phyloP scores from a whole-genome alignment of 2,888 invertebrate species.

The Steromphala cineraria region DNA sequence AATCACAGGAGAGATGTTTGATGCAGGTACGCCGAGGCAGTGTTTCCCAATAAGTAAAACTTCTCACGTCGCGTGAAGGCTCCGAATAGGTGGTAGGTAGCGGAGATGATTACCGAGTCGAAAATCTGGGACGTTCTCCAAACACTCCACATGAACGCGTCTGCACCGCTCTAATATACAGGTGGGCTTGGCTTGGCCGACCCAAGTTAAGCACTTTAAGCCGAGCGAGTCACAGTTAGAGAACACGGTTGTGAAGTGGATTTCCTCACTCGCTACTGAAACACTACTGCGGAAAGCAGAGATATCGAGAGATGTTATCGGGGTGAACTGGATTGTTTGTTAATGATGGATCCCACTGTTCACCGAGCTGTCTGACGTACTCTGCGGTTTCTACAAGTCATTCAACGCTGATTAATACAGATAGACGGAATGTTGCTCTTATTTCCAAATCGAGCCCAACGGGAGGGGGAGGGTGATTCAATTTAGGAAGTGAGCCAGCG shows the following conservation, averaged over 20 bases:
- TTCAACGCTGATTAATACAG: neutral
- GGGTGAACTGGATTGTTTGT: neutral
- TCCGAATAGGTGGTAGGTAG: neutral
- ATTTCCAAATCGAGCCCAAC: neutral
- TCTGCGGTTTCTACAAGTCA: neutral
- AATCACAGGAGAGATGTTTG: too few relatives aligned
- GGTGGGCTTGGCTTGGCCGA: neutral
- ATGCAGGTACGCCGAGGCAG: too few relatives aligned
- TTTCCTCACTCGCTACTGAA: neutral
- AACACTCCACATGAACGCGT: neutral
- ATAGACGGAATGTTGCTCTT: neutral
- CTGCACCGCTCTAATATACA: neutral
- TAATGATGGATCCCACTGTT: neutral
- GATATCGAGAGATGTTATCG: neutral
- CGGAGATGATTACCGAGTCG: too few relatives aligned
- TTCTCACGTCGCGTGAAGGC: neutral
- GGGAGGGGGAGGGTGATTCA: neutral
- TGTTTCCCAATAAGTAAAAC: too few relatives aligned
- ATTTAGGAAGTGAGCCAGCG: slow-evolving; percentile 1
- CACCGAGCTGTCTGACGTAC: neutral
- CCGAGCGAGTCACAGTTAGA: neutral
- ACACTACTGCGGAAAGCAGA: neutral
- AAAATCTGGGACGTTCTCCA: neutral
- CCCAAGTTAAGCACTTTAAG: neutral
- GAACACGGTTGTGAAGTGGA: neutral